phyloP scores from a whole-genome alignment of 2,113 vertebrate genomes.

The Siphamia tubifer region DNA sequence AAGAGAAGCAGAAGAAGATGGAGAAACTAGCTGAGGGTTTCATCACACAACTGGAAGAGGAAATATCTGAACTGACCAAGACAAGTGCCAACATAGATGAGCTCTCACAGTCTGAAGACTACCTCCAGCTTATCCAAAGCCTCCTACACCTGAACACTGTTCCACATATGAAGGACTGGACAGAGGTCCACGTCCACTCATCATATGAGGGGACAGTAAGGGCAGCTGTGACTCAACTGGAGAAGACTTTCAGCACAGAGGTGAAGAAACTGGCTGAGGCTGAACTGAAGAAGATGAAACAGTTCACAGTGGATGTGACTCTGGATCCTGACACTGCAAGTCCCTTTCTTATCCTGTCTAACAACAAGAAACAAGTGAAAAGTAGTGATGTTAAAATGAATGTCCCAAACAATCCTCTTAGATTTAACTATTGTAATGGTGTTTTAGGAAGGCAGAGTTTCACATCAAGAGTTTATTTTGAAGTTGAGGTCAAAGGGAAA shows the following conservation, averaged over 20 bases:
- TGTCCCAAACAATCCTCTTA: neutral
- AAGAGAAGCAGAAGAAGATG: rapidly evolving
- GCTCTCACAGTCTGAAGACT: too few relatives aligned
- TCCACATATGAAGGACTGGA: constrained; percentile 3
- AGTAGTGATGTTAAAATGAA: neutral
- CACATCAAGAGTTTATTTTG: constrained; percentile 3
- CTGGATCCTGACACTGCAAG: too few relatives aligned
- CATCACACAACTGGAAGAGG: neutral
- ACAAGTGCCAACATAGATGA: neutral
- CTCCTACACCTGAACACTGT: neutral
- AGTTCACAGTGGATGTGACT: too few relatives aligned
- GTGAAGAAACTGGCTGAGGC: neutral
- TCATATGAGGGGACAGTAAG: neutral
- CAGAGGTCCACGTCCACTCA: neutral
- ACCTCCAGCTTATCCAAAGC: too few relatives aligned
- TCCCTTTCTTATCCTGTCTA: too few relatives aligned
- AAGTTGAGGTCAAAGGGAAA: neutral
- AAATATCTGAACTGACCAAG: neutral
- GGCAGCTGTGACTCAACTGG: neutral
- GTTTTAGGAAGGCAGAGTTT: constrained; percentile 5
- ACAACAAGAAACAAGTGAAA: neutral
- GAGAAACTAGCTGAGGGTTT: neutral
- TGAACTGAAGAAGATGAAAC: too few relatives aligned
- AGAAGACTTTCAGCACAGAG: neutral
- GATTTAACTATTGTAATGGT: neutral